Conservation (phyloP, 2,113 vertebrate genomes). For the Centropus unirufus region DNA sequence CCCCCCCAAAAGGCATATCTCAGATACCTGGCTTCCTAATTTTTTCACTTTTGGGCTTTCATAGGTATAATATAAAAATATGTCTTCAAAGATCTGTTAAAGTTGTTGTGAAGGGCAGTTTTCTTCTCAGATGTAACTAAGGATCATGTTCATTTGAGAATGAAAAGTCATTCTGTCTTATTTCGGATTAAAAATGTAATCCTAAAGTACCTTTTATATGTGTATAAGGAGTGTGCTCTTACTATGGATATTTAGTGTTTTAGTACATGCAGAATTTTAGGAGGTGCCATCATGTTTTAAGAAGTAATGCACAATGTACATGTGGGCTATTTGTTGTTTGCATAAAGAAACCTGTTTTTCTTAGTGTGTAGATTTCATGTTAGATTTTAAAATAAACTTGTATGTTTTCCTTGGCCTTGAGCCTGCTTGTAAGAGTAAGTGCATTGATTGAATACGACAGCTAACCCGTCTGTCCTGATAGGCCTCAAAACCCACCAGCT, state of each 20-base stretch:
- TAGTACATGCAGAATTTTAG: not conserved
- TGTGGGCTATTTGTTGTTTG: not conserved
- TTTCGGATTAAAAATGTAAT: not conserved
- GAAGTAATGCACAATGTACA: not conserved
- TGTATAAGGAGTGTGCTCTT: not conserved
- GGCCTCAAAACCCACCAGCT: not conserved
- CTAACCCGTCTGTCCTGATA: not conserved
- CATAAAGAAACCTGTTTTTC: not conserved
- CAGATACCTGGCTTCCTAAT: not conserved
- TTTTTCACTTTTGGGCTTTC: not conserved
- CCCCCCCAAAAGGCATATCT: not conserved
- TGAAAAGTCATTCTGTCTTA: not conserved
- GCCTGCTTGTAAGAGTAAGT: not conserved
- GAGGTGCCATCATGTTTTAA: not conserved
- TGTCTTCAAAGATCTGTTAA: not conserved
- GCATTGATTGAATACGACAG: constrained; percentile 40
- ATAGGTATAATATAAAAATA: not conserved
- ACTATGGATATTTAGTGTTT: not conserved
- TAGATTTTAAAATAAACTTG: not conserved
- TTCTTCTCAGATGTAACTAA: not conserved
- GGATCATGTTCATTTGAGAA: not conserved
- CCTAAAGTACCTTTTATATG: not conserved
- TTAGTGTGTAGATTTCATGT: not conserved
- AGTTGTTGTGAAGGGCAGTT: not conserved
- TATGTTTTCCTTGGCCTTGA: constrained; percentile 20